phyloP scores from a whole-genome alignment of 1,140 invertebrate genomes.

The Cyphomyrmex costatus region DNA sequence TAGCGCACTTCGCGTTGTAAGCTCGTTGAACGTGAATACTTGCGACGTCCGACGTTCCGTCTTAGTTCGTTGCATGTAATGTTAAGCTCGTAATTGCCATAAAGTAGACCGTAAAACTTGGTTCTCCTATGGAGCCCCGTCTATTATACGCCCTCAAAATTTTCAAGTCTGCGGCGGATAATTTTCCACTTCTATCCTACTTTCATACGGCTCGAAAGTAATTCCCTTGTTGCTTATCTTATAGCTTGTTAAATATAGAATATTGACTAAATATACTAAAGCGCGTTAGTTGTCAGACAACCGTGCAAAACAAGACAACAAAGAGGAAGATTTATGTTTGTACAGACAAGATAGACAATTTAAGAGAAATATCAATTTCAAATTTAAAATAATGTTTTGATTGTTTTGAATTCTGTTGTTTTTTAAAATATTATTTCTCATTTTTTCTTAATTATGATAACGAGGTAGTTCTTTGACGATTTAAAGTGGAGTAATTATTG shows the following conservation, averaged over 20 bases:
- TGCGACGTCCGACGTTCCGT: conserved; percentile 61
- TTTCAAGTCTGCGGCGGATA: conserved; percentile 40
- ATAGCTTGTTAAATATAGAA: conserved; percentile 5
- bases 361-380: not conserved
- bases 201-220: conserved; percentile 36
- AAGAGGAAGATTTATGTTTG: not conserved
- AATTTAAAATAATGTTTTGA: not conserved
- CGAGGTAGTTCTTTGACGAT: too few relatives aligned
- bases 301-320: not conserved
- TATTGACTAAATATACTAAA: conserved; percentile 29
- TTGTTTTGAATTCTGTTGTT: not conserved
- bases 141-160: conserved; percentile 46
- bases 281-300: not conserved
- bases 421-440: not conserved
- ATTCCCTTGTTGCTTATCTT: conserved; percentile 43
- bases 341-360: not conserved
- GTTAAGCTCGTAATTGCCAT: conserved; percentile 59
- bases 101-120: conserved; percentile 52
- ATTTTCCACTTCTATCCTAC: conserved; percentile 52
- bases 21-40: conserved; percentile 62
- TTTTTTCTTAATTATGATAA: too few relatives aligned
- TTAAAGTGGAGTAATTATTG: too few relatives aligned
- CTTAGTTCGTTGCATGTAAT: conserved; percentile 62
- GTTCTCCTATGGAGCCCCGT: conserved; percentile 19
- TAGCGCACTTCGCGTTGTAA: conserved; percentile 63